phyloP scores from a whole-genome alignment of 1,140 invertebrate genomes.

The Drosophila carrolli region DNA sequence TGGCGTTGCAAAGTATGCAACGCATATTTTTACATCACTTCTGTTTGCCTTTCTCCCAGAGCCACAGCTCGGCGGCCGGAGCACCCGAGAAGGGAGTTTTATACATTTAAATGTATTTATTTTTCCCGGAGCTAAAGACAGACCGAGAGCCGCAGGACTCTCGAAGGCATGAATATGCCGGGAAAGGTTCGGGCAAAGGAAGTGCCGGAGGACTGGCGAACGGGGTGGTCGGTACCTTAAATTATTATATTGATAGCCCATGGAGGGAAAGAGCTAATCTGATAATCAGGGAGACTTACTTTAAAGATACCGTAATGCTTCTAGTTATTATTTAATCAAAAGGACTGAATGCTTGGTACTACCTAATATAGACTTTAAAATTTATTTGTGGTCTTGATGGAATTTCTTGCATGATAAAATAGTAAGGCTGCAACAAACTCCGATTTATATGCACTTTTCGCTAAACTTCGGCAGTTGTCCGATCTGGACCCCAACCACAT shows the following conservation, averaged over 20 bases:
- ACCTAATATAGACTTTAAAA: neutral
- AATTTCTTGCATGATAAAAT: neutral
- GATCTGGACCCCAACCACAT: constrained; percentile 51
- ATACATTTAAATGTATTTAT: constrained; percentile 61
- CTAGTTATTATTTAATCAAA: too few species aligned
- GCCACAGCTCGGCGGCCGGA: constrained; percentile 21
- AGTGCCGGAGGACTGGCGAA: neutral
- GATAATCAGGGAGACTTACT: constrained; percentile 3
- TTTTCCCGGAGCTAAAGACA: constrained; percentile 39
- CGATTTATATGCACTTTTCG: constrained; percentile 44
- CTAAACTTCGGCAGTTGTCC: constrained; percentile 60
- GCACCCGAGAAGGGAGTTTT: constrained; percentile 21
- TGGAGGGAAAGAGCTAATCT: constrained; percentile 21
- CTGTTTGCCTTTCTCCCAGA: constrained; percentile 60
- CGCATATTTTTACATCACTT: constrained; percentile 77
- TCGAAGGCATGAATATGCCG: constrained; percentile 11
- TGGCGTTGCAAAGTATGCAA: constrained; percentile 74
- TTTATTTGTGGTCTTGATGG: constrained; percentile 1
- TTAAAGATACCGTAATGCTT: neutral
- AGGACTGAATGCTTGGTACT: too few species aligned
- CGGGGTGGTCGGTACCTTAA: constrained; percentile 9
- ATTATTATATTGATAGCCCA: constrained; percentile 46
- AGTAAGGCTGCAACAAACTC: neutral
- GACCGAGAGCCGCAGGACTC: constrained; percentile 18
- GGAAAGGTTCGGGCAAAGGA: constrained; percentile 38